These are phyloP conservation scores for Tursiops truncatus DNA, from an alignment of 2,113 vertebrate species.

Conservation along the genomic window DNA sequence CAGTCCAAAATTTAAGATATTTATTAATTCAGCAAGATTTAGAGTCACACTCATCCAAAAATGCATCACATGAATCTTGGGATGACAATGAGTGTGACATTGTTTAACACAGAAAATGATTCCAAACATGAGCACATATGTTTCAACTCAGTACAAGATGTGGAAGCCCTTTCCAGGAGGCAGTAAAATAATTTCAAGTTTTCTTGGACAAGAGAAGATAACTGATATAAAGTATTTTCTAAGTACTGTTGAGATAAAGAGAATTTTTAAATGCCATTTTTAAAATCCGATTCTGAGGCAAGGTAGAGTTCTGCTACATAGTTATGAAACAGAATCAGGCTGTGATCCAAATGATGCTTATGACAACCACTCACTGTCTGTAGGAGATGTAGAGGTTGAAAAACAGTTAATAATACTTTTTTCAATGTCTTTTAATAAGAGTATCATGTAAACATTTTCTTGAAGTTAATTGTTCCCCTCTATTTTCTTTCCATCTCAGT, in stretches of 20 bases:
- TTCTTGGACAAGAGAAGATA: constrained; percentile 4
- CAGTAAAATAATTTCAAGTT: background rate
- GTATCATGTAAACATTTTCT: constrained; percentile 30
- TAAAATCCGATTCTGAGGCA: background rate
- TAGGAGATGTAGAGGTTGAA: background rate
- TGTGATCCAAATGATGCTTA: constrained; percentile 8
- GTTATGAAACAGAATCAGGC: background rate
- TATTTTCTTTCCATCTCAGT: background rate
- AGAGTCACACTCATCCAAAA: background rate
- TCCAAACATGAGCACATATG: background rate
- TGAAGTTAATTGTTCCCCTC: background rate
- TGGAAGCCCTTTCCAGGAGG: background rate
- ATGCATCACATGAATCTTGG: background rate
- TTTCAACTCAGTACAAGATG: background rate
- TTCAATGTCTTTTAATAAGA: background rate
- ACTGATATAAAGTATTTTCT: background rate
- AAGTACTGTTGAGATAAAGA: background rate
- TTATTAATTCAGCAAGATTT: background rate
- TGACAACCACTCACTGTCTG: background rate
- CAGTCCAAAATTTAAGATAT: background rate
- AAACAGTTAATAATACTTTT: background rate
- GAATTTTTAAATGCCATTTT: background rate
- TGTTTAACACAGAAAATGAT: background rate
- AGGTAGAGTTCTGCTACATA: background rate
- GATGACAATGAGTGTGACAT: background rate